Evolutionary conservation across 2,888 invertebrate genomes (phyloP), one percentile per base, ranked within the genome.

Genomic region (Clusia tigrina): DNA sequence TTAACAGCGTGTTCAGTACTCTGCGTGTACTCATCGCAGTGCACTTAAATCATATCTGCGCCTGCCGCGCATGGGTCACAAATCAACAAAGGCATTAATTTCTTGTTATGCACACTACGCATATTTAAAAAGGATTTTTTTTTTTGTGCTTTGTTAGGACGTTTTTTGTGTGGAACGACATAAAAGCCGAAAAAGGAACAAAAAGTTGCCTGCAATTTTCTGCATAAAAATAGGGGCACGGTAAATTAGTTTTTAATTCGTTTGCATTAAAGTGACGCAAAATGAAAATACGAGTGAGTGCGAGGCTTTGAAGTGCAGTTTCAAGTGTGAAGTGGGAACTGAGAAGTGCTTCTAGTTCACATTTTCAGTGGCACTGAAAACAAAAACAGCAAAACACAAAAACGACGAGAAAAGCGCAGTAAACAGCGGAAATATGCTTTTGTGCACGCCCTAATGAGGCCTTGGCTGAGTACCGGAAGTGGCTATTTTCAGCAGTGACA

Each of bases 51-150:
- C 51, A 58, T 51, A 58, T 51, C 51, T 12, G 32, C 32, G 12
- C 32, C 5, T 32, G 37, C 32, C 15, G 26, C 17, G 12, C 2
- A 12, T 15, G 26, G 10, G 42, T 58, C 68, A 63, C 68, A 71
- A 71, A 71, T 69, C 65, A 69, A 58, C 62, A 59, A 54, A 23
- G 20, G 54, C 69, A 69, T 69, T 67, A 57, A 59, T 60, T 62
- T 60, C 60, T 55, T 56, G 60, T 65, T 67, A 65, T 67, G 61
- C 63, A 53, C 24, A 53, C 53, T 23, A 53, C 5, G 24, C 54
- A 54, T 26, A 53, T 26, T 26, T 37, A 54, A 10, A 15, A 54
- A 54, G 26, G 32, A 1, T n/a, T 22, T 52, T 17, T 12, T 23
- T 53, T 53, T 24, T 25, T 22, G 22, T 9, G 24, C 38, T 24